These are phyloP conservation scores for Anticlea derivata DNA, from an alignment of 2,888 invertebrate genomes.

Conservation along the genomic window DNA sequence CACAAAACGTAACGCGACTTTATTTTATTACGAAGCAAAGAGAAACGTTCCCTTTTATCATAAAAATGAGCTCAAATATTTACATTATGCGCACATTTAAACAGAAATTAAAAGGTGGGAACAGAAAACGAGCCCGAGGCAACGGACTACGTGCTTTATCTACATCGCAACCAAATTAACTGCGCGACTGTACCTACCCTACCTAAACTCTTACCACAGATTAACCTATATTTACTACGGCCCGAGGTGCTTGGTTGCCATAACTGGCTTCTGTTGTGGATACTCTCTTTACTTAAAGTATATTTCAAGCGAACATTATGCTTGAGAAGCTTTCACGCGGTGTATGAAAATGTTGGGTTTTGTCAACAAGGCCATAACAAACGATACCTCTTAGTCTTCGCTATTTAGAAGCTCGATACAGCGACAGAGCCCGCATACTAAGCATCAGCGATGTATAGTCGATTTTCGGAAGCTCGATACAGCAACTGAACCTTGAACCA, in stretches of 20 bases:
- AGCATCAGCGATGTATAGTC: too few species aligned
- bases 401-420: too few species aligned
- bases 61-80: constrained; percentile 48
- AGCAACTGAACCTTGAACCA: too few species aligned
- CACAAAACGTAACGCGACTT: constrained; percentile 26
- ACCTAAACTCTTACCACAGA: constrained; percentile 16
- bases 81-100: constrained; percentile 56
- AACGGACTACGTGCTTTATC: constrained; percentile 73
- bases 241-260: constrained; percentile 50
- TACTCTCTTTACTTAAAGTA: constrained; percentile 35
- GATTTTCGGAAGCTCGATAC: too few species aligned
- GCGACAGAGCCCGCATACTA: too few species aligned
- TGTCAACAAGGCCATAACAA: too few species aligned
- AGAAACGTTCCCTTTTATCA: constrained; percentile 34
- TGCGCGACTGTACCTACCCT: constrained; percentile 51
- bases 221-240: constrained; percentile 44
- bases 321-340: not conserved
- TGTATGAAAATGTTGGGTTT: too few species aligned
- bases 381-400: too few species aligned
- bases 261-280: constrained; percentile 44
- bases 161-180: constrained; percentile 74
- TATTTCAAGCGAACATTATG: constrained; percentile 31
- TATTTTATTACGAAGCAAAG: constrained; percentile 36
- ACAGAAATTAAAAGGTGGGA: constrained; percentile 67
- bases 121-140: constrained; percentile 55